These are phyloP conservation scores for Turdus rufiventris DNA, from an alignment of 2,113 vertebrate genomes.

Conservation along the genomic window DNA sequence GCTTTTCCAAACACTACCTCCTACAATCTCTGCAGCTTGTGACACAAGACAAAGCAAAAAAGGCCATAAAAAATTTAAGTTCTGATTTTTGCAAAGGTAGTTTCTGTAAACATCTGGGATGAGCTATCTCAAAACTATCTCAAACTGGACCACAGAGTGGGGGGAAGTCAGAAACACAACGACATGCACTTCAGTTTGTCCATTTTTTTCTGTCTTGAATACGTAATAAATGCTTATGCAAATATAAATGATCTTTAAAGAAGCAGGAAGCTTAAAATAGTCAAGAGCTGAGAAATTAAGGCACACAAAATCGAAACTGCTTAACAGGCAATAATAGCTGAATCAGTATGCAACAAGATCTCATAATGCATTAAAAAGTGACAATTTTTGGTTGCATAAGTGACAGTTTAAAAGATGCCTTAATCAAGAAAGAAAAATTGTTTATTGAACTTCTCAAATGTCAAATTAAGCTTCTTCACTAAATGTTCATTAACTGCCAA, in stretches of 20 bases:
- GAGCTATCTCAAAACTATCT: neutral
- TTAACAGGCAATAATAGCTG: constrained; percentile 30
- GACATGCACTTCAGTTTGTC: neutral
- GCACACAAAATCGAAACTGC: neutral
- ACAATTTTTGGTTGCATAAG: neutral
- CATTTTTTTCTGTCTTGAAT: neutral
- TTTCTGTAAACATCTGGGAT: neutral
- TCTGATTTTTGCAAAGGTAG: neutral
- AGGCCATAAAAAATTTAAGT: neutral
- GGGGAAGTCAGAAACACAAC: neutral
- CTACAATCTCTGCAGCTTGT: neutral
- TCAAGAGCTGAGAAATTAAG: neutral
- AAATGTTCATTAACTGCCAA: constrained; percentile 1
- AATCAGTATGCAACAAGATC: neutral
- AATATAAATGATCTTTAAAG: neutral
- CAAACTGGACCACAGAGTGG: neutral
- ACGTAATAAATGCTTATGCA: neutral
- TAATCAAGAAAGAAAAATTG: constrained; percentile 23
- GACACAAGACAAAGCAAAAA: neutral
- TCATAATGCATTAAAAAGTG: neutral
- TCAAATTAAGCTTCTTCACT: constrained; percentile 15
- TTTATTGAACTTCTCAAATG: constrained; percentile 29
- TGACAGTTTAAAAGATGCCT: constrained; percentile 10
- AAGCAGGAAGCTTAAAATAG: neutral
- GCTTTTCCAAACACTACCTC: neutral